Conservation (phyloP, 2,888 invertebrate genomes). For the Tolmerus cingulatus region DNA sequence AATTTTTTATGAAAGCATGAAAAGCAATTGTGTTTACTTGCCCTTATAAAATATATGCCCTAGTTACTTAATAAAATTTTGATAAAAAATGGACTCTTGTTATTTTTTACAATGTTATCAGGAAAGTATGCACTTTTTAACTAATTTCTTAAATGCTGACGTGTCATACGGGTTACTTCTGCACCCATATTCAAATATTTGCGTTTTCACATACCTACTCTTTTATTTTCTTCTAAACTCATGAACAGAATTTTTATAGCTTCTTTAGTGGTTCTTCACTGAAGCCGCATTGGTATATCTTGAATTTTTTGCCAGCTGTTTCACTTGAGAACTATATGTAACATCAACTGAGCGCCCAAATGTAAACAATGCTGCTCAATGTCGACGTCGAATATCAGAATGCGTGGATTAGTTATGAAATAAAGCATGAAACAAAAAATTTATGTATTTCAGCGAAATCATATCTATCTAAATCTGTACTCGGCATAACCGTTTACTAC, state of each 20-base stretch:
- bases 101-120: no score
- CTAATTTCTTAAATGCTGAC: no score
- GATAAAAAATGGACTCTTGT: no score
- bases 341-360: not conserved
- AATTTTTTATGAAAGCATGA: no score
- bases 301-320: not conserved
- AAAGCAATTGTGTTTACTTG: no score
- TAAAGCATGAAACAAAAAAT: not conserved
- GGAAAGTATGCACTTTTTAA: not conserved
- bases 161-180: no score
- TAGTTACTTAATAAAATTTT: no score
- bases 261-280: not conserved
- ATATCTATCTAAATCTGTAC: not conserved
- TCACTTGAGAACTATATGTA: not conserved
- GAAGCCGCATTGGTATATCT: not conserved
- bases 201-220: not conserved
- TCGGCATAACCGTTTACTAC: not conserved
- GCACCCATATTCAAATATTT: no score
- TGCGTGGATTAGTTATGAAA: not conserved
- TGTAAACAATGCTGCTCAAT: not conserved
- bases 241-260: not conserved
- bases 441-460: not conserved
- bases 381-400: not conserved
- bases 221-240: not conserved
- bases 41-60: no score